Conservation (phyloP, 37 sponge, comb jelly and placozoan genomes). For the Theonella swinhoei region DNA sequence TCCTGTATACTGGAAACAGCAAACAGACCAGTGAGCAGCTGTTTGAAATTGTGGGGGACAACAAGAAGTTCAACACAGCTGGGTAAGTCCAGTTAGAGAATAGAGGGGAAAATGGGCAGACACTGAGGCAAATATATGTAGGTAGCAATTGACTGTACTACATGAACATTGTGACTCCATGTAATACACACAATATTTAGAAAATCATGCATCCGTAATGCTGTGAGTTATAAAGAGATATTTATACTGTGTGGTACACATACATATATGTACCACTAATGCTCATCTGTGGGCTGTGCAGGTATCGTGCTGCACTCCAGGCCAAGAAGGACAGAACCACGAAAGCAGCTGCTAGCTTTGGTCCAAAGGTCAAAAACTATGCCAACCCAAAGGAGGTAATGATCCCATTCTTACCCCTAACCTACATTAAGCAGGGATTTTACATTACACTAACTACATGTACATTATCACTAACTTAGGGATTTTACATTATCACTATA, state of each 20-base stretch:
- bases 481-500: no score
- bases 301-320: conserved; percentile 64
- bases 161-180: neutral
- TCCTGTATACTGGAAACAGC: conserved; percentile 95
- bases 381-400: conserved; percentile 58
- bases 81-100: conserved; percentile 60
- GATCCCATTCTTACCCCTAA: no score
- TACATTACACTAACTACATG: neutral
- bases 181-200: conserved; percentile 1
- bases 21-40: conserved; percentile 89
- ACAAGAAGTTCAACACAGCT: conserved; percentile 50
- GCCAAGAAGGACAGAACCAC: conserved; percentile 73
- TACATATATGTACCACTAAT: no score
- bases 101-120: no score
- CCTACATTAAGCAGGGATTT: no score
- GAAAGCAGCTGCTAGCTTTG: conserved; percentile 42
- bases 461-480: no score
- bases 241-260: no score
- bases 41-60: conserved; percentile 84
- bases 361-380: conserved; percentile 42
- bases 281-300: no score
- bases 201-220: no score
- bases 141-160: neutral
- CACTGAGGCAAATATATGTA: neutral
- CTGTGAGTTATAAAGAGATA: no score